These are phyloP conservation scores for Lutjanus erythropterus DNA, from an alignment of 2,113 vertebrate species.

Conservation along the genomic window DNA sequence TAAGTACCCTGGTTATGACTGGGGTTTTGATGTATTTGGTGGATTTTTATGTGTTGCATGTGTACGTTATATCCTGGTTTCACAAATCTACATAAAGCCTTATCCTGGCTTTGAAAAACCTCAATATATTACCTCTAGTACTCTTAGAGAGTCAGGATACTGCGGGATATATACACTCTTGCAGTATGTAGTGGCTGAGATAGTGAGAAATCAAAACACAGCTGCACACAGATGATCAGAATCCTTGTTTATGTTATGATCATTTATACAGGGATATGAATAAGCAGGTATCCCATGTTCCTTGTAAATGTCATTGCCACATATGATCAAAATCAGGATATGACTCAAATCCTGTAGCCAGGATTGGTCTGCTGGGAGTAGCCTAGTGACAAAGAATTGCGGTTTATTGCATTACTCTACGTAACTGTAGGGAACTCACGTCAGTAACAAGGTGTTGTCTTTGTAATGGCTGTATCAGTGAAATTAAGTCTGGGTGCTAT, in stretches of 20 bases:
- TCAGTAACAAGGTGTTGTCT: slow-evolving; percentile 43
- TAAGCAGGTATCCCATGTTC: too few species aligned
- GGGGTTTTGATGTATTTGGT: background rate
- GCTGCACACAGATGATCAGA: too few species aligned
- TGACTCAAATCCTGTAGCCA: too few species aligned
- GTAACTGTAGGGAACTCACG: background rate
- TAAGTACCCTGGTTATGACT: background rate
- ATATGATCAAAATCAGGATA: too few species aligned
- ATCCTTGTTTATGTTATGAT: too few species aligned
- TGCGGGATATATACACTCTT: too few species aligned
- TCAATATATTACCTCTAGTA: too few species aligned
- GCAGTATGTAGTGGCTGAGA: too few species aligned
- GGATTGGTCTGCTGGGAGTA: background rate
- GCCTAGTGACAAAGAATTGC: slow-evolving; percentile 2
- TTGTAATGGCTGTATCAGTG: slow-evolving; percentile 36
- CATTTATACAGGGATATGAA: too few species aligned
- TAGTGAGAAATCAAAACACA: too few species aligned
- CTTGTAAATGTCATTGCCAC: too few species aligned
- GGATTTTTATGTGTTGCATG: background rate
- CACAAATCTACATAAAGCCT: background rate
- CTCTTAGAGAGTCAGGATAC: too few species aligned
- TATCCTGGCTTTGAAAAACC: background rate
- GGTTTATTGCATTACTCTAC: slow-evolving; percentile 12
- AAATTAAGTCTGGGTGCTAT: slow-evolving; percentile 50
- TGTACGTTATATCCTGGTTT: background rate